These are phyloP conservation scores for Idaea biselata DNA, from an alignment of 2,888 invertebrate genomes.

Conservation along the genomic window DNA sequence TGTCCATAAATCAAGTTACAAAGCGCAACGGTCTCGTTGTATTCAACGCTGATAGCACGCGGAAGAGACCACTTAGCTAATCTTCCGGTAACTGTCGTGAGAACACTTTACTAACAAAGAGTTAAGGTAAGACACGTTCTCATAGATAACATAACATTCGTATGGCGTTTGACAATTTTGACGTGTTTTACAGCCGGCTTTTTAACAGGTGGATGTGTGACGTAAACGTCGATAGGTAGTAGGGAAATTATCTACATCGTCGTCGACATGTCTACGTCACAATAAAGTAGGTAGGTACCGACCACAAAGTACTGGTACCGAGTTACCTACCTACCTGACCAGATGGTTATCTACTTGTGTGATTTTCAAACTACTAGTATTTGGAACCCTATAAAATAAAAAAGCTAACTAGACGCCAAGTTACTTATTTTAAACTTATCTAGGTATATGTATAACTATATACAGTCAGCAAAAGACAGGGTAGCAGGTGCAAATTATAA, in stretches of 20 bases:
- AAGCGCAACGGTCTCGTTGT: conserved; percentile 8
- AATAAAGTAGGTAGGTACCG: neutral
- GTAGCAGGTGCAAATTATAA: too few relatives aligned
- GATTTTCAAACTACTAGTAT: too few relatives aligned
- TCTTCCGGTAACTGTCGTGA: conserved; percentile 44
- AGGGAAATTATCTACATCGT: neutral
- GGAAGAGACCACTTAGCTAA: conserved; percentile 38
- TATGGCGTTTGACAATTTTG: neutral
- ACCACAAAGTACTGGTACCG: too few relatives aligned
- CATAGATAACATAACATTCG: neutral
- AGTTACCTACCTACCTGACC: too few relatives aligned
- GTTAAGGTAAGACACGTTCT: neutral
- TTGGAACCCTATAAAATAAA: too few relatives aligned
- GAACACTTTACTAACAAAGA: conserved; percentile 29
- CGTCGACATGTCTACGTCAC: neutral
- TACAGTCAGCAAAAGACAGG: too few relatives aligned
- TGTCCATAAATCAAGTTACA: neutral
- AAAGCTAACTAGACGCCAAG: too few relatives aligned
- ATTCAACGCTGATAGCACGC: conserved; percentile 30
- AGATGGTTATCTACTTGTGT: too few relatives aligned
- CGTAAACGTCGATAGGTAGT: neutral
- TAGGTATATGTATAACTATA: too few relatives aligned
- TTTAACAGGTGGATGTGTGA: neutral
- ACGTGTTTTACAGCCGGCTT: neutral
- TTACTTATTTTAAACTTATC: too few relatives aligned